Evolutionary conservation across 2,797 vertebrate species (phyloP).

Genomic region (Phrynocephalus vlangalii): DNA sequence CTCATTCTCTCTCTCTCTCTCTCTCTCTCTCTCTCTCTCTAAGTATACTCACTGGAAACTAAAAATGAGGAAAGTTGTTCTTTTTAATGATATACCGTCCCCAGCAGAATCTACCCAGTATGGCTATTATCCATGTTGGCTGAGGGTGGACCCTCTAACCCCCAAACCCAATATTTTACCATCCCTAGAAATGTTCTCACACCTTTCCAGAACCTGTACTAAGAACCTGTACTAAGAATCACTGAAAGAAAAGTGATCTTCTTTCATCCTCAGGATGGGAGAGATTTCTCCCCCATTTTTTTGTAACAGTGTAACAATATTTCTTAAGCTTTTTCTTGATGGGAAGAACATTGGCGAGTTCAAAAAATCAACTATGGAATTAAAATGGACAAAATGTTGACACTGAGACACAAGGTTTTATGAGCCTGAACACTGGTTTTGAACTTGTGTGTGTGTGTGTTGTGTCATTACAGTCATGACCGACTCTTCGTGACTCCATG

Average conservation of each 20-base stretch:
- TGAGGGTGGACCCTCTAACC: no score
- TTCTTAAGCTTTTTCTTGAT: background rate
- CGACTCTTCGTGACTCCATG: no score
- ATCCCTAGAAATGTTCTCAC: background rate
- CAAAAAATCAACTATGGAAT: background rate
- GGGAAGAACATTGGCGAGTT: background rate
- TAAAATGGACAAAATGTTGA: background rate
- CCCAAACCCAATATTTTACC: no score
- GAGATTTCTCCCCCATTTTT: background rate
- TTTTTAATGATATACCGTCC: no score
- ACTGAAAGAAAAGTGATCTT: background rate
- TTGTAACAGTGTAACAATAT: background rate
- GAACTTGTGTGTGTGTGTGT: background rate
- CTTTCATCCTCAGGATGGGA: background rate
- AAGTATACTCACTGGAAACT: no score
- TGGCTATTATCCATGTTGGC: no score
- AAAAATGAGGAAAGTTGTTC: no score
- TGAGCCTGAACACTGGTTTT: background rate
- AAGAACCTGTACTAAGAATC: no score
- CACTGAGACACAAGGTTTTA: background rate
- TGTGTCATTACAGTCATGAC: no score
- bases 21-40: no score
- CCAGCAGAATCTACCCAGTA: no score
- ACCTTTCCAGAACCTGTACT: background rate
- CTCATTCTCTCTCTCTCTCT: no score